phyloP scores from a whole-genome alignment of 2,113 vertebrate genomes.

The Bothrops jararaca region DNA sequence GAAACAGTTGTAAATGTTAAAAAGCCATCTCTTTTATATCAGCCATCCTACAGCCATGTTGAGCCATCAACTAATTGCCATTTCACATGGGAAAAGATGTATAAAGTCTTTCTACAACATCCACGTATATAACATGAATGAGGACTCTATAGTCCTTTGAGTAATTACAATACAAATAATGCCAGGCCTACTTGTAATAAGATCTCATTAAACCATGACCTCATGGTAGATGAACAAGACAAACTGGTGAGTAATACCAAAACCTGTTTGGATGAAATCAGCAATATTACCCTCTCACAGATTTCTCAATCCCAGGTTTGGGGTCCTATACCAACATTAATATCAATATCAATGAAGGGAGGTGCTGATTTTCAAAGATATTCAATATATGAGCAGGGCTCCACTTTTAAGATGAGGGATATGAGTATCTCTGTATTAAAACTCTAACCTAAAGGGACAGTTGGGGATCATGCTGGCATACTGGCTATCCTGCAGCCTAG shows the following conservation, averaged over 20 bases:
- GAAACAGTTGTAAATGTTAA: background rate
- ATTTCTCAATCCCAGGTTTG: background rate
- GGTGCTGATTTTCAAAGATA: background rate
- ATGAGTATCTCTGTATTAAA: background rate
- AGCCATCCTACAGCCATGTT: background rate
- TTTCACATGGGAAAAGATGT: background rate
- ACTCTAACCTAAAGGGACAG: background rate
- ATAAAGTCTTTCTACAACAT: background rate
- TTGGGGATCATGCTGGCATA: background rate
- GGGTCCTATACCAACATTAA: background rate
- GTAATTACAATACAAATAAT: background rate
- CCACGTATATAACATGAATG: background rate
- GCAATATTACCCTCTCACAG: background rate
- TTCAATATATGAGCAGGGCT: background rate
- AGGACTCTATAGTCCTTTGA: background rate
- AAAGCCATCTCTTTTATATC: background rate
- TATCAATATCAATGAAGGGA: background rate
- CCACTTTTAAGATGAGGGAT: background rate
- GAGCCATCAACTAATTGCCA: background rate
- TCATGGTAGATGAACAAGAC: background rate
- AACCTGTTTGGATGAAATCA: background rate
- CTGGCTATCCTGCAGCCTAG: background rate
- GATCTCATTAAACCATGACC: background rate
- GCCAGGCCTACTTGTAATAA: background rate
- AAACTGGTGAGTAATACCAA: background rate